Percentiles rank a stretch among this genome's conserved stretches.
Conservation (phyloP, 1,140 invertebrate species). For the Musca vetustissima region DNA sequence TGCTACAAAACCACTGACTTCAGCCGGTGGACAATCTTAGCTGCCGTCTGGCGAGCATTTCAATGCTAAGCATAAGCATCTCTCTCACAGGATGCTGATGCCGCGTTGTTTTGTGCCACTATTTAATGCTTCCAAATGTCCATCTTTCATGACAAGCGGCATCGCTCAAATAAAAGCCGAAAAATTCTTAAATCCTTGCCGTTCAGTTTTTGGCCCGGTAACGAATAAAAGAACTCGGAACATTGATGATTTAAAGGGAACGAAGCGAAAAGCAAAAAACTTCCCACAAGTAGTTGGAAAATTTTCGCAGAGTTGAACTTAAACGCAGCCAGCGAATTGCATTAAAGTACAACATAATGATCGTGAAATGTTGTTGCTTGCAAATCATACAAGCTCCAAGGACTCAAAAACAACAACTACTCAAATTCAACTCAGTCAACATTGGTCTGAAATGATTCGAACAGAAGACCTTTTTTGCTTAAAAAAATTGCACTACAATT, state of each 20-base stretch:
- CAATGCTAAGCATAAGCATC: no score
- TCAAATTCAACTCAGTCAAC: no score
- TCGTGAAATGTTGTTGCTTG: background rate
- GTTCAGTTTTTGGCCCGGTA: background rate
- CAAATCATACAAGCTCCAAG: background rate
- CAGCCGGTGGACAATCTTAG: no score
- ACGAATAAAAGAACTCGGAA: no score
- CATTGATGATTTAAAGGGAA: no score
- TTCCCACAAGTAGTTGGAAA: conserved; percentile 8
- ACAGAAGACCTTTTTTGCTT: no score
- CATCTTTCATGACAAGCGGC: conserved; percentile 21
- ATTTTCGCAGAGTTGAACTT: background rate
- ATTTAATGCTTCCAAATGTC: conserved; percentile 22
- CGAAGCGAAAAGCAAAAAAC: background rate
- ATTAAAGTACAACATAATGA: conserved; percentile 3
- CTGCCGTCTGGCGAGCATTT: no score
- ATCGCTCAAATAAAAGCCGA: conserved; percentile 14
- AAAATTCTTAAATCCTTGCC: conserved; percentile 12
- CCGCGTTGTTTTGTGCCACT: conserved; percentile 12
- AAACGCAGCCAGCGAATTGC: no score
- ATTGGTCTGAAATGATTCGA: background rate
- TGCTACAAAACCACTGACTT: conserved; percentile 8
- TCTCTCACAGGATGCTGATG: background rate
- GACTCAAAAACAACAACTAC: no score
- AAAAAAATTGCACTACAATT: conserved; percentile 16